Evolutionary conservation across 1,140 invertebrate species (phyloP).

Genomic region (Myzus persicae): DNA sequence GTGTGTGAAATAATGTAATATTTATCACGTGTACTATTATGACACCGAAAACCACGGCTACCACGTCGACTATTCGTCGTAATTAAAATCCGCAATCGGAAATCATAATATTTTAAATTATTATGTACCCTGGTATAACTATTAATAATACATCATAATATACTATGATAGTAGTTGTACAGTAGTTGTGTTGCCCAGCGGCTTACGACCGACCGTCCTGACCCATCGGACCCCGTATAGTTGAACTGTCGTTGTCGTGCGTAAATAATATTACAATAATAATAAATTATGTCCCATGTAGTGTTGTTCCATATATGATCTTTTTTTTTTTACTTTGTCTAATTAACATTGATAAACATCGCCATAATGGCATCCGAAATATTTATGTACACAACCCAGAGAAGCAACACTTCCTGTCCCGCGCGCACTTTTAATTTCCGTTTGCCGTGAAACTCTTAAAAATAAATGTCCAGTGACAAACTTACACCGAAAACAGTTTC

Average conservation of each 20-base stretch:
- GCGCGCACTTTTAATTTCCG: constrained; percentile 32
- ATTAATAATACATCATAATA: neutral
- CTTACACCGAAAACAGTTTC: neutral
- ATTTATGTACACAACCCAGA: neutral
- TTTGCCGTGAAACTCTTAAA: neutral
- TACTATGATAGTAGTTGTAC: too few relatives aligned
- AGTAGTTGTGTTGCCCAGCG: too few relatives aligned
- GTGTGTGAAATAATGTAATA: too few relatives aligned
- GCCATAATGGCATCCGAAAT: neutral
- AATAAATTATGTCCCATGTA: neutral
- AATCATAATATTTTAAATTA: neutral
- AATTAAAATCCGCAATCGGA: constrained; percentile 1
- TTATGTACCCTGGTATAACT: neutral
- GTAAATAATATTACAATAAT: neutral
- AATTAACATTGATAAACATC: constrained; percentile 1
- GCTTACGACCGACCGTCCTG: neutral
- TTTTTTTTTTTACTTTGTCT: neutral
- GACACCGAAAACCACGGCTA: neutral
- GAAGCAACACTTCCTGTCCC: neutral
- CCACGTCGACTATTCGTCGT: neutral
- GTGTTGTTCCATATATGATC: neutral
- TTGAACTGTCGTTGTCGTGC: neutral
- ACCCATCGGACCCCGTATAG: neutral
- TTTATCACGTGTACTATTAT: neutral
- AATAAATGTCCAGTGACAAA: neutral